Conservation (phyloP, 2,797 vertebrate species). For the Philypnodon macrostomus region DNA sequence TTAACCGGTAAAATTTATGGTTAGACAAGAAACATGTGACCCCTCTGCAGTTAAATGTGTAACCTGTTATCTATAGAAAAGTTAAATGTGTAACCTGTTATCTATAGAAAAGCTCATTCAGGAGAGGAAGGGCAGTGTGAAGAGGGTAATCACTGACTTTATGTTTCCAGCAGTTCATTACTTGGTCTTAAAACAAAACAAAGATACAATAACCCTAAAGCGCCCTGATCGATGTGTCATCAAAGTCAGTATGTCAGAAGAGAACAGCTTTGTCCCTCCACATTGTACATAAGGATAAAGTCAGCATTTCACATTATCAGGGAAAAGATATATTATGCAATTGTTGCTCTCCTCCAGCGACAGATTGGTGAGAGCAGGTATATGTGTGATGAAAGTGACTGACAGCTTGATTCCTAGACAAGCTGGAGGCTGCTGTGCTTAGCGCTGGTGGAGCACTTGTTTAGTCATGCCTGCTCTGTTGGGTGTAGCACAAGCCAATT, state of each 20-base stretch:
- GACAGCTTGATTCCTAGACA: not conserved
- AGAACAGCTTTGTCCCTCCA: slow-evolving; percentile 2
- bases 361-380: not conserved
- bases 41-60: slow-evolving; percentile 50
- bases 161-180: slow-evolving; percentile 22
- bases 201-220: slow-evolving; percentile 14
- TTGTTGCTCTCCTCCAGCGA: not conserved
- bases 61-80: slow-evolving; percentile 47
- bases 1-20: slow-evolving; percentile 19
- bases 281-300: not conserved
- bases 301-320: not conserved
- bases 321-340: slow-evolving; percentile 3
- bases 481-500: slow-evolving; percentile 11
- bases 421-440: not conserved
- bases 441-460: slow-evolving; percentile 22
- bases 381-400: slow-evolving; percentile 1
- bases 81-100: slow-evolving; percentile 55
- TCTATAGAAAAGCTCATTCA: slow-evolving; percentile 47
- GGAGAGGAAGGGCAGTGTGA: slow-evolving; percentile 15
- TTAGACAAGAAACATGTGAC: slow-evolving; percentile 17
- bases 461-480: slow-evolving; percentile 33
- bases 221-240: slow-evolving; percentile 5
- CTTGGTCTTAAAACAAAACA: slow-evolving; percentile 18
- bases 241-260: slow-evolving; percentile 47
- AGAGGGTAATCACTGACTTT: slow-evolving; percentile 38